Base-by-base conservation (phyloP, 1,140 invertebrate genomes). In the Paraescarpia echinospica region DNA sequence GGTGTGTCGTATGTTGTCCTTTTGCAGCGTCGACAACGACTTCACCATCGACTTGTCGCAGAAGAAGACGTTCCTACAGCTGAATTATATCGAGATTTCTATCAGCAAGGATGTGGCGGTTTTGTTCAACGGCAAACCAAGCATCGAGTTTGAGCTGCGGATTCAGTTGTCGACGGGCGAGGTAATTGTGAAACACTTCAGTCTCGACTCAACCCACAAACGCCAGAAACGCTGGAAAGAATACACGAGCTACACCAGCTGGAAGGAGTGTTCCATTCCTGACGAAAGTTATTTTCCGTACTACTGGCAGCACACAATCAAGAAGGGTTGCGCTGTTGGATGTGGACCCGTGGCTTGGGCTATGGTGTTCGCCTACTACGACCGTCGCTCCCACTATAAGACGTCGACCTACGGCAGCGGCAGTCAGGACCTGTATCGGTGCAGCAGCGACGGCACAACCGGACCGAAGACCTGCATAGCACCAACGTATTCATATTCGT, bases 321-420 rank as follows among this genome's bases (percentile, higher is more conserved):
- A 41, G 22, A 92, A 92, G 8, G 77, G 48, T 77, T 93, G 59
- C 18, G 27, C 92, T 90, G 92, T 93, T n/a, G 93, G 93, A 14
- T 93, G 93, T 92, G 93, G 93, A 35, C 93, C 93, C 1, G 93
- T 93, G 35, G 93, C 93, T 6, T 93, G 93, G 93, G 92, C 93
- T 27, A 92, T 93, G 93, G 35, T 93, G 31, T 93, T 93, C 33
- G 93, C 92, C n/a, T 93, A 93, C 51, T 93, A 92, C 48, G 93
- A 93, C 89, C 91, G 93, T 6, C 91, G 93, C 41, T 41, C 41
- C 41, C 41, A 41, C 41, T 4, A 41, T 12, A 41, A 41, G 41
- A 41, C 41, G 41, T 41, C 41, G 41, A 41, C 41, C 41, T 41
- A 41, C 41, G 41, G 41, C 41, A 41, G 4, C 41, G 41, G 93